Base-by-base conservation (phyloP, 2,797 vertebrate genomes). In the Scomberomorus guttatus region DNA sequence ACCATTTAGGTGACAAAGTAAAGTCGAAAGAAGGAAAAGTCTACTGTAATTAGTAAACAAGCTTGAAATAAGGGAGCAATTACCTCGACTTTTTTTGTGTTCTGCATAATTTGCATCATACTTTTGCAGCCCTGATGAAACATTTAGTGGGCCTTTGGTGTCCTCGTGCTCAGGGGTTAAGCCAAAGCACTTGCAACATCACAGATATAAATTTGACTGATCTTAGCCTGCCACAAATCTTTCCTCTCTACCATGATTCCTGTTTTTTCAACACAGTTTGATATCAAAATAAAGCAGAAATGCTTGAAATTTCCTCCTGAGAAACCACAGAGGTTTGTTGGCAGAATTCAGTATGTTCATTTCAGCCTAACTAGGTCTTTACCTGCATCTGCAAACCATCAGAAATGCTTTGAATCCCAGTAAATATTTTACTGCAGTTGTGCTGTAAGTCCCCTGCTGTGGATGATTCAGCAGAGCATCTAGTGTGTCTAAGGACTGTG, bases 401-500 rank as follows among this genome's bases (percentile, higher is more conserved):
- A 77, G 56, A 71, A 75, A 69, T 75, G 61, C 61, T 79, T 22
- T 61, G 58, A 72, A 66, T 80, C 48, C 62, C 73, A 64, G 66
- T 85, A 83, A 87, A 84, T 72, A 74, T 80, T 82, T 85, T 55
- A 72, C 74, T 86, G 86, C 87, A 89, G 85, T 73, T 74, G 55
- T 80, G 72, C 75, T 81, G 24, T 51, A 20, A 71, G 48, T 83
- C 80, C 24, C 76, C 71, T 51, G 72, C 80, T 65, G 82, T 20
- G 48, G 83, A 89, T 90, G 90, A 92, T 86, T 93, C 83, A 91
- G 83, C 87, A 87, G 60, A 68, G 82, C 76, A 64, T 65, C 4
- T 62, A 12, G 64, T 46, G 73, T 75, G 64, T 71, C 60, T 51
- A 1, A 51, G 57, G 76, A 69, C 74, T 58, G 29, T 29, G 68